phyloP scores from a whole-genome alignment of 92 coral and sea anemone genomes.

The Montipora capitata region DNA sequence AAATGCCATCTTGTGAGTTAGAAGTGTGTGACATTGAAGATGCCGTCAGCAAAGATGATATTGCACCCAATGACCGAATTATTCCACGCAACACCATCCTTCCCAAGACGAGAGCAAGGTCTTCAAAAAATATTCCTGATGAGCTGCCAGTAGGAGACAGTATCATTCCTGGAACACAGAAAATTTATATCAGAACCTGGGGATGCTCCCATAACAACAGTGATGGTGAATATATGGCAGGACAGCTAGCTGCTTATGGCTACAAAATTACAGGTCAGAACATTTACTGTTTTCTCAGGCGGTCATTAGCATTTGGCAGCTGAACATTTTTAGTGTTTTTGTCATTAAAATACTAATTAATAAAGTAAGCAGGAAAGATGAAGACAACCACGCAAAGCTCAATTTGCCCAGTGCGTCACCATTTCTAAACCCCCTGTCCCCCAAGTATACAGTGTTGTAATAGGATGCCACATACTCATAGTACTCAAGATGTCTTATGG shows the following conservation, averaged over 20 bases:
- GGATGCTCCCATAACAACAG: constrained; percentile 99
- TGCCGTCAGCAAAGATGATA: constrained; percentile 86
- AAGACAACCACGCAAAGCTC: too few relatives aligned
- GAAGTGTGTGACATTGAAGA: constrained; percentile 96
- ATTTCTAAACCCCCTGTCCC: too few relatives aligned
- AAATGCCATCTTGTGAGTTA: constrained; percentile 86
- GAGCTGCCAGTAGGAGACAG: constrained; percentile 91
- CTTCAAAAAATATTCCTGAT: not conserved
- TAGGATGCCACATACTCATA: too few relatives aligned
- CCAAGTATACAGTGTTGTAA: too few relatives aligned
- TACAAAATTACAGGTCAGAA: constrained; percentile 89
- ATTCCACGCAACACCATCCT: constrained; percentile 73
- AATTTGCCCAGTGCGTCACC: too few relatives aligned
- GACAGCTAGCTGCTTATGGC: constrained; percentile 98
- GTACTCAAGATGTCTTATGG: too few relatives aligned
- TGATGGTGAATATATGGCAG: constrained; percentile 99
- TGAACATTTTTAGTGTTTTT: too few relatives aligned
- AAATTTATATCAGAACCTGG: constrained; percentile 92
- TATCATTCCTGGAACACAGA: constrained; percentile 98
- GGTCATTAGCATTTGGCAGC: too few relatives aligned
- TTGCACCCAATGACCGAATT: constrained; percentile 88
- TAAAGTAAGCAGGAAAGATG: too few relatives aligned
- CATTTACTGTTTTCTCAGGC: not conserved
- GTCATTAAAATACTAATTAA: too few relatives aligned
- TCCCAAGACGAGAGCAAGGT: constrained; percentile 81